These are phyloP conservation scores for Coccyzus lansbergi DNA, from an alignment of 2,797 vertebrate species.

Conservation along the genomic window DNA sequence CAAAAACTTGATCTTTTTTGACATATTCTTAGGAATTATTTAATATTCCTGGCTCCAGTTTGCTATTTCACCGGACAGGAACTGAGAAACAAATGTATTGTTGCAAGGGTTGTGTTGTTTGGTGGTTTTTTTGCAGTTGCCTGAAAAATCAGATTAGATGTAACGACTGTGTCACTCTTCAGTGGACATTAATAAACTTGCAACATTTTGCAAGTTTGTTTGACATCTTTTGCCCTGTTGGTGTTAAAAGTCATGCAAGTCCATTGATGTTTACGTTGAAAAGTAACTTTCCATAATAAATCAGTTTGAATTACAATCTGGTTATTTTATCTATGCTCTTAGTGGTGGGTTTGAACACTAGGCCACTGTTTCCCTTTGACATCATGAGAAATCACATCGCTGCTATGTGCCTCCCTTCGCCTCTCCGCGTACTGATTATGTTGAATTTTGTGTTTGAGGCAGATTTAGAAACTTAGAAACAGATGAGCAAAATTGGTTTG, in stretches of 20 bases:
- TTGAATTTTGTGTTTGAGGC: not conserved
- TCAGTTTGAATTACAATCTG: not conserved
- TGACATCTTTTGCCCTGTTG: not conserved
- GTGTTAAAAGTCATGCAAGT: not conserved
- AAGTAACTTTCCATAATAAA: conserved; percentile 9
- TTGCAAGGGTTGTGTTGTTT: not conserved
- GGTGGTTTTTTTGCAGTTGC: not conserved
- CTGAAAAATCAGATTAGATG: conserved; percentile 13
- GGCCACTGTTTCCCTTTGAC: not conserved
- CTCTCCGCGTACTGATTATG: not conserved
- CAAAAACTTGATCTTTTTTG: not conserved
- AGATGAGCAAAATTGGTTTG: not conserved
- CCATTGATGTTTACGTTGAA: not conserved
- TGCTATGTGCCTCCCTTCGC: not conserved
- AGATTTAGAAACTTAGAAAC: not conserved
- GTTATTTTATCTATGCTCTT: not conserved
- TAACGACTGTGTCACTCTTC: not conserved
- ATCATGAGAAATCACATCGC: not conserved
- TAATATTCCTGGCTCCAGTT: conserved; percentile 10
- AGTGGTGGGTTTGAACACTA: not conserved
- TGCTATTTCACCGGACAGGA: not conserved
- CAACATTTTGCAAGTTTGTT: not conserved
- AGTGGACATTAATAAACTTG: not conserved
- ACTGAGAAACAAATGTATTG: not conserved
- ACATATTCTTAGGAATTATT: conserved; percentile 11